Evolutionary conservation across 2,888 invertebrate species (phyloP), one percentile per base, ranked within the genome.

Genomic region (Caenorhabditis sp.): DNA sequence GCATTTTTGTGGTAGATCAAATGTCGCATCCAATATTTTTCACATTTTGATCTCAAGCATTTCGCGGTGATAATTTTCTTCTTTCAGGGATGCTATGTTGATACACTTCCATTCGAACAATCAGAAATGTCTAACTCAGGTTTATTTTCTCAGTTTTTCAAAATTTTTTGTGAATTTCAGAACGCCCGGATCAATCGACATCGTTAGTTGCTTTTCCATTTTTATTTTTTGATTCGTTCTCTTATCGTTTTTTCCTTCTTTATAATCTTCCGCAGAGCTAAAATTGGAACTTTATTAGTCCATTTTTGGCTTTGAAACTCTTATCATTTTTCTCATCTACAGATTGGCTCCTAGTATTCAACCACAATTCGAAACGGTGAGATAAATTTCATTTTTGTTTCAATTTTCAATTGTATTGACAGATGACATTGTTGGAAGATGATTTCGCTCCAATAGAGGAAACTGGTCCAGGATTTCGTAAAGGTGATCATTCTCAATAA

Each of bases 101-200:
- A 43, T 2, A 43, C 43, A 3, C 3, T 10, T 43, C 43, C 7
- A 43, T 43, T 43, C 43, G 43, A 43, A 43, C 2, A 43, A 43
- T 3, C 3, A 7, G 43, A 43, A 43, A 17, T 14, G 14, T 3
- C 12, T 25, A 58, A 31, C 27, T 21, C 36, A 27, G 31, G 31
- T 58, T n/a, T 58, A 12, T n/a, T 17, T 26, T 60, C 14, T 43
- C n/a, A 43, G 23, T 23, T 38, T 20, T 43, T 58, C 58, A n/a
- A 23, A 17, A 36, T 59, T 59, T 59, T 43, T 38, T 31, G 17
- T 17, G 14, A 43, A 43, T 43, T 43, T 17, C 43, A 43, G 43
- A 17, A 43, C 43, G 43, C 3, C 8, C 3, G 3, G 43, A 43
- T 12, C 43, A 43, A 12, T 14, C 43, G 7, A 43, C 43, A 3